A percentile compares a stretch with the other conserved stretches of the same genome.
Conservation (phyloP, 2,888 invertebrate species). For the Napeogenes inachia region DNA sequence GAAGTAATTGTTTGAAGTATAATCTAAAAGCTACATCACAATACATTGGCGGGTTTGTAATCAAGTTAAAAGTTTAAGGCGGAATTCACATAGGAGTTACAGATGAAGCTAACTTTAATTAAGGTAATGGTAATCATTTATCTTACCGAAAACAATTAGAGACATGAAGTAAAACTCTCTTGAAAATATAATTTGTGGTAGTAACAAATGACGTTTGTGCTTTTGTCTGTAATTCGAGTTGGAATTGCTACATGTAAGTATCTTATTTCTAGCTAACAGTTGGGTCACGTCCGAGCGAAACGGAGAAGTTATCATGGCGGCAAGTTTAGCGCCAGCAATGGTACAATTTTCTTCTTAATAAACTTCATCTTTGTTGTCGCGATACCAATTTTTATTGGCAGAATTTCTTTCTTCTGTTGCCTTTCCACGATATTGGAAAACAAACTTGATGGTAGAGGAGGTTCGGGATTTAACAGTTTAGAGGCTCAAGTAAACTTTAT, state of each 20-base stretch:
- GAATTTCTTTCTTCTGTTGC: constrained; percentile 20
- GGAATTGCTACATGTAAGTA: constrained; percentile 24
- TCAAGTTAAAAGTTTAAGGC: background rate
- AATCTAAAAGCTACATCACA: constrained; percentile 2
- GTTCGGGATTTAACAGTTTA: constrained; percentile 2
- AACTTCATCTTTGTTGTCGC: constrained; percentile 31
- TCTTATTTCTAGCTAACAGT: constrained; percentile 30
- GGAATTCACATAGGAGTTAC: background rate
- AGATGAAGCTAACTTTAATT: constrained; percentile 1
- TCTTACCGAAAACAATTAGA: background rate
- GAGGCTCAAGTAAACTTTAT: constrained; percentile 1
- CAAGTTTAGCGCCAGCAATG: constrained; percentile 32
- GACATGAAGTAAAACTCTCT: background rate
- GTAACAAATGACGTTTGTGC: constrained; percentile 20
- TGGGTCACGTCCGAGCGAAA: constrained; percentile 37
- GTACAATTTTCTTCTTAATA: constrained; percentile 34
- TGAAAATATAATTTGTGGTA: constrained; percentile 1
- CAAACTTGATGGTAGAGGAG: constrained; percentile 3
- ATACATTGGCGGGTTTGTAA: background rate
- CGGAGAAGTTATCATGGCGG: constrained; percentile 36
- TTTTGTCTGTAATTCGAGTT: constrained; percentile 24
- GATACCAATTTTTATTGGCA: constrained; percentile 29
- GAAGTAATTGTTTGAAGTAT: constrained; percentile 3
- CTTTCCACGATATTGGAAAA: constrained; percentile 6
- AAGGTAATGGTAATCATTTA: constrained; percentile 4